Evolutionary conservation across 2,888 invertebrate genomes (phyloP).

Genomic region (Ischnus inquisitorius): DNA sequence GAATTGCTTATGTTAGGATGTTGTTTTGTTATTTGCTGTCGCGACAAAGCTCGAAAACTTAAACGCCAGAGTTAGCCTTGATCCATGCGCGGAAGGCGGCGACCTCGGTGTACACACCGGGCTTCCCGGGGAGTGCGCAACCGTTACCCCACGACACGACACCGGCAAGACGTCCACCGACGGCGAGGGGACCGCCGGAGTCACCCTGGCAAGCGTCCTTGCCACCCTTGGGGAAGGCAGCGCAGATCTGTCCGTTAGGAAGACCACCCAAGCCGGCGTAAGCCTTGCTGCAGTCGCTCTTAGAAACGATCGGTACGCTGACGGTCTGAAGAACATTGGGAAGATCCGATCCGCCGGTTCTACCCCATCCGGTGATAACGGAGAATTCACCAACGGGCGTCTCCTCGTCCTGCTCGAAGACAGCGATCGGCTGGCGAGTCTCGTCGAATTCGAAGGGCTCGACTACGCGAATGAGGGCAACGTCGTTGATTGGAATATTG

Average conservation of each 20-base stretch:
- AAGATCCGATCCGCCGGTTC: constrained; percentile 68
- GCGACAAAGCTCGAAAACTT: constrained; percentile 3
- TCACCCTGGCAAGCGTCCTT: constrained; percentile 85
- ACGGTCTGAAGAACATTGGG: constrained; percentile 85
- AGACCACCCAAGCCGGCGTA: constrained; percentile 85
- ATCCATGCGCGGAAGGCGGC: constrained; percentile 85
- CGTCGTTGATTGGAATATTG: constrained; percentile 85
- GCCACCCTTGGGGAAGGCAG: constrained; percentile 87
- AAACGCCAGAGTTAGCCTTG: constrained; percentile 42
- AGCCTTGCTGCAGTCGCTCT: constrained; percentile 84
- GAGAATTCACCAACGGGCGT: constrained; percentile 46
- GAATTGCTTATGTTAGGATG: background rate
- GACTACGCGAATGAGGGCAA: constrained; percentile 86
- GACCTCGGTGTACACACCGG: constrained; percentile 85
- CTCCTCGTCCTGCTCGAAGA: constrained; percentile 81
- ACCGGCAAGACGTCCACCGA: constrained; percentile 85
- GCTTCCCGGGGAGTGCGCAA: constrained; percentile 85
- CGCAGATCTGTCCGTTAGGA: constrained; percentile 88
- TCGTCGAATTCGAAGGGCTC: constrained; percentile 86
- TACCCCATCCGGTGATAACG: constrained; percentile 75
- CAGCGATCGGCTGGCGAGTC: constrained; percentile 84
- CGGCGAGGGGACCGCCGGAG: constrained; percentile 86
- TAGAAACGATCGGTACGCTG: constrained; percentile 86
- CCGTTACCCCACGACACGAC: constrained; percentile 87
- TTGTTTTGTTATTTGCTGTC: background rate